These are phyloP conservation scores for Orestias chungarensis DNA, from an alignment of 2,797 vertebrate species.

Conservation along the genomic window DNA sequence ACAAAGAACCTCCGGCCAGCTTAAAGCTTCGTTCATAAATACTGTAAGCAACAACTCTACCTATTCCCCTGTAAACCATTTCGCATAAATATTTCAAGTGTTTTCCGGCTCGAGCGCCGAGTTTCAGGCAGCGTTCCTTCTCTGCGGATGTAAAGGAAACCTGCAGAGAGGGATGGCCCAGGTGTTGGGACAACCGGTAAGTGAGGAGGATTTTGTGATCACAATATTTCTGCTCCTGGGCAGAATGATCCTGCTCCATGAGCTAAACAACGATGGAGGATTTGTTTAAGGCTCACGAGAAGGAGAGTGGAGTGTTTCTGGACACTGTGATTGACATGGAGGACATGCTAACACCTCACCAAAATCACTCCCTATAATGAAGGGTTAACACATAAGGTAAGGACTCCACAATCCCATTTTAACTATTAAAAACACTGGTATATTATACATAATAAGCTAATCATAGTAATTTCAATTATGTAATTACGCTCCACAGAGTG, in stretches of 20 bases:
- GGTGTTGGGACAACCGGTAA: background rate
- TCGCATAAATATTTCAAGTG: constrained; percentile 41
- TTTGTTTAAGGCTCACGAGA: background rate
- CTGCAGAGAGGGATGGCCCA: background rate
- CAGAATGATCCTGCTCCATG: too few species aligned
- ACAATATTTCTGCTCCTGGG: too few species aligned
- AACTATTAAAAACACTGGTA: background rate
- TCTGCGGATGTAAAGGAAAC: constrained; percentile 1
- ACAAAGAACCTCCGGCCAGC: constrained; percentile 49
- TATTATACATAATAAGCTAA: background rate
- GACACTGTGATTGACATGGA: constrained; percentile 64
- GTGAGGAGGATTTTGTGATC: too few species aligned
- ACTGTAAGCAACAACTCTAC: constrained; percentile 33
- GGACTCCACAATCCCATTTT: too few species aligned
- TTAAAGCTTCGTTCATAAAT: constrained; percentile 59
- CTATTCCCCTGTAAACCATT: background rate
- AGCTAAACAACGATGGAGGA: background rate
- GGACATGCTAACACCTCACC: constrained; percentile 49
- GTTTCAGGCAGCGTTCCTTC: background rate
- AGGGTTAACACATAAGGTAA: constrained; percentile 71
- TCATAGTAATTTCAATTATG: background rate
- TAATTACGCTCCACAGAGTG: background rate
- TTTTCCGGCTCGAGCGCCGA: background rate
- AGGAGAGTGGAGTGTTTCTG: constrained; percentile 28
- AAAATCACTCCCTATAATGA: constrained; percentile 59